Evolutionary conservation across 1,140 invertebrate species (phyloP), one percentile per base, ranked within the genome.

Genomic region (Probaryconus sp.): DNA sequence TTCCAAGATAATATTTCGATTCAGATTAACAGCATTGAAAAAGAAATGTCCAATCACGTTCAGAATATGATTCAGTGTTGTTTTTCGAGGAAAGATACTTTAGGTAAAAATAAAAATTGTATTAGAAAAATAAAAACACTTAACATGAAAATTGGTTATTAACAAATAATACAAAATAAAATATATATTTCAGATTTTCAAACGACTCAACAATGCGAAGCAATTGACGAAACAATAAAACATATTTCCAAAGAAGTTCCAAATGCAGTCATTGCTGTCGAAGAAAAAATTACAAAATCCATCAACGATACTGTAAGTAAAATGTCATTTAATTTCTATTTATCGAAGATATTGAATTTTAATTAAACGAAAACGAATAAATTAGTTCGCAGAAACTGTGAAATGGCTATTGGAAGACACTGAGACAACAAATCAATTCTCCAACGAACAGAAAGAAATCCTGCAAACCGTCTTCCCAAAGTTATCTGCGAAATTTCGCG

Each of bases 21-120:
- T 16, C 71, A 61, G 7, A 75, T 86, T 17, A 65, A 76, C 63
- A 40, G 76, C 33, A 68, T 85, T 10, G 76, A 86, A 51, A 61
- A 78, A 48, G 71, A 85, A 71, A 40, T 85, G 43, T 61, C 56
- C 4, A 50, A 30, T 5, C 77, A 83, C 61, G 73, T 79, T 2
- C 61, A 83, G 20, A 73, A 81, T 48, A 47, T 85, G 2, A 51
- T 79, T 37, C 65, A 81, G 3, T 85, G 80, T 67, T 84, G 73
- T 38, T 51, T 74, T 14, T 56, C 73, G 1, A 60, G 81, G 5
- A 85, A 83, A 68, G 58, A 78, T 63, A 24, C 79, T 11, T 61
- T 86, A n/a, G 77, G 82, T 81, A 71, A 68, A 33, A 26, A 24
- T 24, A n/a, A n/a, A n/a, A n/a, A n/a, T n/a, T n/a, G n/a, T n/a